These are phyloP conservation scores for Trogon surrucura DNA, from an alignment of 2,113 vertebrate species.

Conservation along the genomic window DNA sequence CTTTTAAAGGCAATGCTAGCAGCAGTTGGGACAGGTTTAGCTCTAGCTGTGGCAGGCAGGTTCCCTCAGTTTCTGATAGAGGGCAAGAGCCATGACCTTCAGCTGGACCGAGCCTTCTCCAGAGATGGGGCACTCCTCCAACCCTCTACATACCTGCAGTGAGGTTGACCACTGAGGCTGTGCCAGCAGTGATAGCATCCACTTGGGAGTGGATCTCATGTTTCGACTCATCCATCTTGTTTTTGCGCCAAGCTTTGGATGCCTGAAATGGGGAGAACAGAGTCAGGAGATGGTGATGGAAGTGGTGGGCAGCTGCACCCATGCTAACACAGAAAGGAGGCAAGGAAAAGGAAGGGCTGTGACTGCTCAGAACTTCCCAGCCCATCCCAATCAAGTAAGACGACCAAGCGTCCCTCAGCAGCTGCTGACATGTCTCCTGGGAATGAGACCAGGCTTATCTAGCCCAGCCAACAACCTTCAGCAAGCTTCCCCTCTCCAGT, in stretches of 20 bases:
- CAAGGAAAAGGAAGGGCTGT: neutral
- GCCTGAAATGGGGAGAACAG: slow-evolving; percentile 75
- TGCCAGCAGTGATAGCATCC: slow-evolving; percentile 96
- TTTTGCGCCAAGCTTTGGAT: slow-evolving; percentile 96
- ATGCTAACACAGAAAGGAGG: neutral
- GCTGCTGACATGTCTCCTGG: neutral
- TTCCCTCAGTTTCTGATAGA: neutral
- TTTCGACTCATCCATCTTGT: slow-evolving; percentile 99
- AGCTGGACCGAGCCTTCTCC: neutral
- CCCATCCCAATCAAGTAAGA: neutral
- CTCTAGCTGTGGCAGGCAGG: neutral
- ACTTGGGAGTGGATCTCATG: slow-evolving; percentile 99
- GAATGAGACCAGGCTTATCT: neutral
- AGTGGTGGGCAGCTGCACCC: neutral
- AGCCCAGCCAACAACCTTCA: neutral
- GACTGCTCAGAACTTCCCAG: neutral
- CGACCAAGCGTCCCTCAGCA: neutral
- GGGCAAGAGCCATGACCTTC: neutral
- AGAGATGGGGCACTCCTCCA: neutral
- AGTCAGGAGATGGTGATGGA: neutral
- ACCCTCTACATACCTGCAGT: slow-evolving; percentile 81
- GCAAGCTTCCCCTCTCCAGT: neutral
- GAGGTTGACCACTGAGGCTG: slow-evolving; percentile 95
- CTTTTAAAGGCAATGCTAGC: neutral
- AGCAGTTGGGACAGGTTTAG: neutral